Conservation (phyloP, 2,113 vertebrate genomes). For the Diphyllodes magnificus region DNA sequence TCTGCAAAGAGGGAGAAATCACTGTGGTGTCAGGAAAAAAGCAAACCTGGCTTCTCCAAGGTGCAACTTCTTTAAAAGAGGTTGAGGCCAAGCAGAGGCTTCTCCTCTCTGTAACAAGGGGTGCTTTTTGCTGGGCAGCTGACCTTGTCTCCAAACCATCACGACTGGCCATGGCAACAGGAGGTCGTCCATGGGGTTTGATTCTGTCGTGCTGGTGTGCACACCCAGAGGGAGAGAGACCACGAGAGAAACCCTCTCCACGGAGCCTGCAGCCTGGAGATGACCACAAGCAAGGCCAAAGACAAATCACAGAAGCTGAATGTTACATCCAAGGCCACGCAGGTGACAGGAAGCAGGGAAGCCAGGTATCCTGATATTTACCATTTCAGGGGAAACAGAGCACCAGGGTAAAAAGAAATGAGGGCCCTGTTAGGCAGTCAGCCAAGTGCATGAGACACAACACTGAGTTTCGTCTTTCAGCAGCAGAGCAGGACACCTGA, state of each 20-base stretch:
- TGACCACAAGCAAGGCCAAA: background rate
- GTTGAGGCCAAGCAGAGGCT: background rate
- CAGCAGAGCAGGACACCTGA: background rate
- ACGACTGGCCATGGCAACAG: rapidly evolving
- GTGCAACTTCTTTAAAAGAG: background rate
- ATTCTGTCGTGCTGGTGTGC: background rate
- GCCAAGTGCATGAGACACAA: background rate
- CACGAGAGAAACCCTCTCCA: background rate
- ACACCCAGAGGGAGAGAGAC: background rate
- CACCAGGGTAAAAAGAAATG: background rate
- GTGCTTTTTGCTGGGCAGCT: background rate
- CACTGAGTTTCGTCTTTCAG: background rate
- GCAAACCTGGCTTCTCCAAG: background rate
- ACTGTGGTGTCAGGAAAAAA: background rate
- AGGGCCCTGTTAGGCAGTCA: background rate
- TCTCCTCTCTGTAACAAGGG: background rate
- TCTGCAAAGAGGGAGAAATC: background rate
- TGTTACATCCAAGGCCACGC: rapidly evolving
- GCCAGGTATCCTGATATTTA: background rate
- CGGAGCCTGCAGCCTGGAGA: background rate
- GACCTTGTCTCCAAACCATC: background rate
- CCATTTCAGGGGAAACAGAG: background rate
- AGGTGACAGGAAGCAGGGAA: background rate
- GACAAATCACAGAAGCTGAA: background rate
- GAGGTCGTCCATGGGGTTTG: background rate